A percentile compares a stretch with the other conserved stretches of the same genome.
Conservation (phyloP, 2,888 invertebrate species). For the Plusia festucae region DNA sequence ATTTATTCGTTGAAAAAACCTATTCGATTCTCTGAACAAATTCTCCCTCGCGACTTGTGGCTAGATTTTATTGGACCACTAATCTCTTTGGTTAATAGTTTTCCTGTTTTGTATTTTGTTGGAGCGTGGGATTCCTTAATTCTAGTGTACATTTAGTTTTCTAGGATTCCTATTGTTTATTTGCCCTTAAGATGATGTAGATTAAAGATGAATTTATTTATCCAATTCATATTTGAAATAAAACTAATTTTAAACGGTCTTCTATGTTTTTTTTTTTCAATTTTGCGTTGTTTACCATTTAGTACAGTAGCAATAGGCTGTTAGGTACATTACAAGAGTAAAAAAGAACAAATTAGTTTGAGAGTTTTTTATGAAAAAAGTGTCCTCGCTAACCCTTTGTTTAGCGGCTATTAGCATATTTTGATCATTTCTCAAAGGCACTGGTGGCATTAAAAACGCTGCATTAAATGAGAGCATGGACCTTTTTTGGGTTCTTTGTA, state of each 20-base stretch:
- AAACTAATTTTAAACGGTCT: too few relatives aligned
- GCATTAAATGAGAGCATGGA: conserved; percentile 33
- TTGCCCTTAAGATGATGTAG: neutral
- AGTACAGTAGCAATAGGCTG: conserved; percentile 24
- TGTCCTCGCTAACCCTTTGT: conserved; percentile 32
- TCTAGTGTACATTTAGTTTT: neutral
- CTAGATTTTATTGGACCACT: conserved; percentile 36
- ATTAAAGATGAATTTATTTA: too few relatives aligned
- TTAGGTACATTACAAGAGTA: conserved; percentile 34
- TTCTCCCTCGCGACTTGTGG: conserved; percentile 19
- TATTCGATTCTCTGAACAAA: conserved; percentile 26
- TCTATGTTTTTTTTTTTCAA: too few relatives aligned
- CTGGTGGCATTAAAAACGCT: conserved; percentile 42
- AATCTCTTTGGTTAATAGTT: conserved; percentile 36
- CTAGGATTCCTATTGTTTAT: neutral
- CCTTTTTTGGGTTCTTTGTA: conserved; percentile 9
- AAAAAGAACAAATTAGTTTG: conserved; percentile 44
- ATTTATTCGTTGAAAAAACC: conserved; percentile 43
- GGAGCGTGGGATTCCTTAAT: neutral
- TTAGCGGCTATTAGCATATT: conserved; percentile 48
- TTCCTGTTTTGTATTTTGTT: conserved; percentile 8
- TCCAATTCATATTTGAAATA: too few relatives aligned
- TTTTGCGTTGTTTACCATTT: neutral
- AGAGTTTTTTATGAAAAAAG: conserved; percentile 39
- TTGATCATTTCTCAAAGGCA: conserved; percentile 50